A percentile compares a stretch with the other conserved stretches of the same genome.
Conservation (phyloP, 1,140 invertebrate genomes). For the Drosophila sp. region DNA sequence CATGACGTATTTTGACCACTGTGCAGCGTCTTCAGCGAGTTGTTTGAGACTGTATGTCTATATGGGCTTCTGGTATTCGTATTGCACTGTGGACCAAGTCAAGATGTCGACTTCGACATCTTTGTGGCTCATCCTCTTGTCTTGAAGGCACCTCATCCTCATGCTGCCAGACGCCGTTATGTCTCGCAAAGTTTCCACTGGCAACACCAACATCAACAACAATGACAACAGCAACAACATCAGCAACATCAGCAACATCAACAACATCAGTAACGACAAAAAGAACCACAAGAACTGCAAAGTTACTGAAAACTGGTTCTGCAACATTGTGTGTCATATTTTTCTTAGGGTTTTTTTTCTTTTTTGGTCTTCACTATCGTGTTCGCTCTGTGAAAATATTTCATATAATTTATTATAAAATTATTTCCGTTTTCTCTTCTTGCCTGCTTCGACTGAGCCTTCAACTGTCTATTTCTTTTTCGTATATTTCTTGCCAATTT, state of each 20-base stretch:
- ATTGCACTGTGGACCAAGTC: slow-evolving; percentile 25
- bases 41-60: slow-evolving; percentile 18
- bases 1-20: neutral
- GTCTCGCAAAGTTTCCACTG: slow-evolving; percentile 63
- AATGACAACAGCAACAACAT: slow-evolving; percentile 14
- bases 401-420: slow-evolving; percentile 79
- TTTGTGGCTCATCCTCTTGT: slow-evolving; percentile 30
- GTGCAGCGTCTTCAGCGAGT: neutral
- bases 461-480: slow-evolving; percentile 5
- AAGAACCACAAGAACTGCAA: neutral
- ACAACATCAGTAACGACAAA: slow-evolving; percentile 6
- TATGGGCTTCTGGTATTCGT: slow-evolving; percentile 18
- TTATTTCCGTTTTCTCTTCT: slow-evolving; percentile 68
- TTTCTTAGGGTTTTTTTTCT: slow-evolving; percentile 34
- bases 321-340: slow-evolving; percentile 57
- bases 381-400: slow-evolving; percentile 38
- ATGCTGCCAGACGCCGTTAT: slow-evolving; percentile 71
- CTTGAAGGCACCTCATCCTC: slow-evolving; percentile 30
- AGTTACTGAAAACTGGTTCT: slow-evolving; percentile 45
- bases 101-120: slow-evolving; percentile 40
- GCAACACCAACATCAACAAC: slow-evolving; percentile 2
- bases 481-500: neutral
- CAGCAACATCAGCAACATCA: too few relatives aligned
- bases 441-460: slow-evolving; percentile 28
- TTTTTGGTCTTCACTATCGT: slow-evolving; percentile 12